These are phyloP conservation scores for Papilio dardanus DNA, from an alignment of 1,140 invertebrate genomes.

Conservation along the genomic window DNA sequence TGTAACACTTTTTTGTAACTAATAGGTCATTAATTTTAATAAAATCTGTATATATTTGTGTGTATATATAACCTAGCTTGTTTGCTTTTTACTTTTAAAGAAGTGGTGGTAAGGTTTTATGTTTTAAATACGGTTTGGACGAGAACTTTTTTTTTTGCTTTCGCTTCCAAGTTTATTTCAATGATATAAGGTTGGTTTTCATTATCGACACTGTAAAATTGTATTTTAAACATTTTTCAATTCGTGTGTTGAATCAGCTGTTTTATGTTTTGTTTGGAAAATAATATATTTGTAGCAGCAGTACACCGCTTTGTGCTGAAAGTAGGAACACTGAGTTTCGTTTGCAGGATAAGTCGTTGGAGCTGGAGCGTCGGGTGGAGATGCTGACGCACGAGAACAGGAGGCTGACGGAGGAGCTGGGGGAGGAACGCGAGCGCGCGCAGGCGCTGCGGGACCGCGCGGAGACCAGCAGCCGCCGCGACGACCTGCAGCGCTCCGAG, in stretches of 20 bases:
- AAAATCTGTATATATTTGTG: not conserved
- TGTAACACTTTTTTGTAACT: slow-evolving; percentile 17
- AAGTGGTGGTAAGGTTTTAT: not conserved
- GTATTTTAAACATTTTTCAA: not conserved
- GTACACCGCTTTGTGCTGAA: not conserved
- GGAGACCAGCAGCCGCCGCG: slow-evolving; percentile 57
- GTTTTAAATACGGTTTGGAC: not conserved
- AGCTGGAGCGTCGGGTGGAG: slow-evolving; percentile 62
- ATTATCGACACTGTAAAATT: no score
- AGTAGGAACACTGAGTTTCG: not conserved
- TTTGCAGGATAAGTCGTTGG: slow-evolving; percentile 68
- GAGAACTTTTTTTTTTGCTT: not conserved
- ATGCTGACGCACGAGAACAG: slow-evolving; percentile 75
- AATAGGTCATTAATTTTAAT: not conserved
- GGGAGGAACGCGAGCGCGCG: slow-evolving; percentile 68
- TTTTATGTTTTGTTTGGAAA: not conserved
- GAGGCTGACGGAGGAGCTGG: slow-evolving; percentile 69
- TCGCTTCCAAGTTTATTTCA: not conserved
- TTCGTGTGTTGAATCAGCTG: not conserved
- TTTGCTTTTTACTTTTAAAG: not conserved
- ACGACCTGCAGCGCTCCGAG: slow-evolving; percentile 64
- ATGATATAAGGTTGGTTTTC: no score
- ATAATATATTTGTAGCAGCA: not conserved
- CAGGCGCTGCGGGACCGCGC: slow-evolving; percentile 63
- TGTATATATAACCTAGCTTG: not conserved